These are phyloP conservation scores for Lobophora halterata DNA, from an alignment of 2,888 invertebrate genomes.

Conservation along the genomic window DNA sequence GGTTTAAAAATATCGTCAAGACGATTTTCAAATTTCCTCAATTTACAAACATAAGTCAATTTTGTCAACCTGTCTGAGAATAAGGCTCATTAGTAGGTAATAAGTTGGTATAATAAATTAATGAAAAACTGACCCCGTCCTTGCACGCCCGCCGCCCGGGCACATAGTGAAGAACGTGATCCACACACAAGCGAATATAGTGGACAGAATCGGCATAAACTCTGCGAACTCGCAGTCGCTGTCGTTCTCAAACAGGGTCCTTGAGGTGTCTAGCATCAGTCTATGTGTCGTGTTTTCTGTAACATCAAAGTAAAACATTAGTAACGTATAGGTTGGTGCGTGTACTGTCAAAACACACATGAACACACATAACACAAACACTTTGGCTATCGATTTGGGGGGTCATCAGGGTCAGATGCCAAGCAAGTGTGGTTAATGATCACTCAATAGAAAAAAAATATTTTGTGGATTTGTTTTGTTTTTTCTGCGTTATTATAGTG, in stretches of 20 bases:
- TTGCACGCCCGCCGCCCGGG: constrained; percentile 59
- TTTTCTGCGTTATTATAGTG: no score
- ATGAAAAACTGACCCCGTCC: constrained; percentile 51
- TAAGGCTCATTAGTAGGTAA: no score
- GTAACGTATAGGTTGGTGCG: background rate
- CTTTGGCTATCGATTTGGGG: no score
- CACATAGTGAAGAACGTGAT: constrained; percentile 69
- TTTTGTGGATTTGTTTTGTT: no score
- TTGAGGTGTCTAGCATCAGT: constrained; percentile 49
- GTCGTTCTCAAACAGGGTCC: constrained; percentile 55
- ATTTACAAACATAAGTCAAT: no score
- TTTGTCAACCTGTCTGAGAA: no score
- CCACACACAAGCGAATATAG: constrained; percentile 64
- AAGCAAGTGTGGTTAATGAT: no score
- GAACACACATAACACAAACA: constrained; percentile 4
- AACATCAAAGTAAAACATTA: constrained; percentile 12
- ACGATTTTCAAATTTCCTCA: no score
- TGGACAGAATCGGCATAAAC: constrained; percentile 69
- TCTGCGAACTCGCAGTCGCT: constrained; percentile 62
- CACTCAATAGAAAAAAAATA: no score
- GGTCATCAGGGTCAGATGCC: no score
- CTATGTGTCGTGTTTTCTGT: constrained; percentile 58
- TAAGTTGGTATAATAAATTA: no score
- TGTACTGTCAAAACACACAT: background rate
- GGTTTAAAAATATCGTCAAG: no score